Evolutionary conservation across 2,888 invertebrate genomes (phyloP).

Genomic region (Cabera pusaria): DNA sequence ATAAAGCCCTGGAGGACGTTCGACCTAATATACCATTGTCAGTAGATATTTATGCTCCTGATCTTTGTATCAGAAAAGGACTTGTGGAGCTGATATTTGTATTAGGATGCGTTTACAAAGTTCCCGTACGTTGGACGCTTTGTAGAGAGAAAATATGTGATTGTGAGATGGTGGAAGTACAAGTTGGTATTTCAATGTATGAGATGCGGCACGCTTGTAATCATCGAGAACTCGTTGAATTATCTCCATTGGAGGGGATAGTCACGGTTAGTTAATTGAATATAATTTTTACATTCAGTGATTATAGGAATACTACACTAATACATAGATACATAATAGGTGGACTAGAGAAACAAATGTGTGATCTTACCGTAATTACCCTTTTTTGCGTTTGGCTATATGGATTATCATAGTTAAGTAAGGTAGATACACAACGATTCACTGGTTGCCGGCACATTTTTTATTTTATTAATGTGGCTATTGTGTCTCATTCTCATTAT

Average conservation of each 20-base stretch:
- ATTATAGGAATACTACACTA: too few relatives aligned
- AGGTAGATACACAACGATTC: too few relatives aligned
- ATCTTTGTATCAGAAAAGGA: slow-evolving; percentile 56
- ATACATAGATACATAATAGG: too few relatives aligned
- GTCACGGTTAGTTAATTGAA: slow-evolving; percentile 50
- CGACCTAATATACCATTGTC: slow-evolving; percentile 58
- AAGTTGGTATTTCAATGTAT: slow-evolving; percentile 65
- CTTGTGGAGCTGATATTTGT: slow-evolving; percentile 63
- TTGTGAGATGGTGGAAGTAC: slow-evolving; percentile 67
- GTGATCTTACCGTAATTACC: too few relatives aligned
- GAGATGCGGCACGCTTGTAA: slow-evolving; percentile 67
- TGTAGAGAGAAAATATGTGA: slow-evolving; percentile 71
- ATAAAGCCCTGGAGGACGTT: slow-evolving; percentile 60
- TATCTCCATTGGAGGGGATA: slow-evolving; percentile 58
- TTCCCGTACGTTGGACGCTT: slow-evolving; percentile 61
- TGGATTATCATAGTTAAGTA: too few relatives aligned
- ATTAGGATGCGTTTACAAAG: slow-evolving; percentile 60
- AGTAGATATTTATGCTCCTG: slow-evolving; percentile 66
- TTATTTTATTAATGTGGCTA: too few relatives aligned
- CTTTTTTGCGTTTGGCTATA: too few relatives aligned
- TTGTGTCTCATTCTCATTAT: too few relatives aligned
- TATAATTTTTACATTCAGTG: too few relatives aligned
- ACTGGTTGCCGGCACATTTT: too few relatives aligned
- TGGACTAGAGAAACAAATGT: too few relatives aligned
- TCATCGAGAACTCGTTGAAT: slow-evolving; percentile 60